These are phyloP conservation scores for Zosterops pallidus DNA, from an alignment of 2,113 vertebrate species.

Conservation along the genomic window DNA sequence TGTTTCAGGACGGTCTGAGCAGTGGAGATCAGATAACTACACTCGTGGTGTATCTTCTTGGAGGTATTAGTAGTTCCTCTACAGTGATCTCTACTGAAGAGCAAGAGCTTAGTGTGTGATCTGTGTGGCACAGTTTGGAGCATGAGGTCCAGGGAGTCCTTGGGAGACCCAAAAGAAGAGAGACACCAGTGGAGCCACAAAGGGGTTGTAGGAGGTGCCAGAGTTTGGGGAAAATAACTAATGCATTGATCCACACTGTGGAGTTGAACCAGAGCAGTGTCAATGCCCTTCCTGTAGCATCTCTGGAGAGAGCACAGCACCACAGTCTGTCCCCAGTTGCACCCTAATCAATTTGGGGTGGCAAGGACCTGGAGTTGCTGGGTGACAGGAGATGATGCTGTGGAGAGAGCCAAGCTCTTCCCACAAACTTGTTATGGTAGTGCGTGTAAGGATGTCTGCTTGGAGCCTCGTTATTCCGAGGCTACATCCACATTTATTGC, in stretches of 20 bases:
- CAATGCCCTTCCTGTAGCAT: background rate
- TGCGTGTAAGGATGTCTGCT: accelerated
- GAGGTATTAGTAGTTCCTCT: background rate
- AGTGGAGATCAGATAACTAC: background rate
- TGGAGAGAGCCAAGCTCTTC: background rate
- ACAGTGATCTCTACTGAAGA: background rate
- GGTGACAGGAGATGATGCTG: background rate
- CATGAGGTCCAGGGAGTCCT: accelerated
- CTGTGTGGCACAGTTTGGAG: background rate
- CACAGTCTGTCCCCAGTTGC: background rate
- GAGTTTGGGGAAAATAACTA: background rate
- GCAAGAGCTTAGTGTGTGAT: background rate
- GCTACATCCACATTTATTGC: background rate
- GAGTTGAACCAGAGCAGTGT: background rate
- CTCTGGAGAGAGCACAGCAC: background rate
- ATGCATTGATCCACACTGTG: accelerated
- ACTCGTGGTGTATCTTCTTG: background rate
- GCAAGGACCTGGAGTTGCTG: background rate
- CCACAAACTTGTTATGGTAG: accelerated
- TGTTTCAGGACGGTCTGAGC: background rate
- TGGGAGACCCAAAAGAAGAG: background rate
- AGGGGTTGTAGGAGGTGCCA: background rate
- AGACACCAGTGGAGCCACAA: background rate
- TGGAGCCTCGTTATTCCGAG: background rate
- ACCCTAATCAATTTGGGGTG: background rate